phyloP scores from a whole-genome alignment of 2,113 vertebrate species.

The Podarcis cretensis region DNA sequence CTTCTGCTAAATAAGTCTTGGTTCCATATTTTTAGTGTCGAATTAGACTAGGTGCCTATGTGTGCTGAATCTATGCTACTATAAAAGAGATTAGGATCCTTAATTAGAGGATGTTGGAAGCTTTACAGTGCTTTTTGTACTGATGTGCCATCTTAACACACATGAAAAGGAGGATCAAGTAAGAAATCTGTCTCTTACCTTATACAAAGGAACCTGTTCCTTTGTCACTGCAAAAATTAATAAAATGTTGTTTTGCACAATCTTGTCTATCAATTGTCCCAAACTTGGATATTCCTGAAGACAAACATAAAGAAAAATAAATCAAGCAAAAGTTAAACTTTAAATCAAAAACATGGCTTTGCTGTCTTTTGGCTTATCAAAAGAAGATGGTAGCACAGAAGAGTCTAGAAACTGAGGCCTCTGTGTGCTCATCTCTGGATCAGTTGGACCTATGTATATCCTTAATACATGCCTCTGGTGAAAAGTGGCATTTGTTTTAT shows the following conservation, averaged over 20 bases:
- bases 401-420: background rate
- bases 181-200: constrained; percentile 78
- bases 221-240: constrained; percentile 95
- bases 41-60: constrained; percentile 26
- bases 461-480: too few species aligned
- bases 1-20: constrained; percentile 3
- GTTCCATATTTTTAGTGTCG: constrained; percentile 33
- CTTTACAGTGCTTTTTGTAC: background rate
- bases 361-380: background rate
- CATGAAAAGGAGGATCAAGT: background rate
- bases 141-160: background rate
- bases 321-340: background rate
- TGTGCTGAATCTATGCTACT: background rate
- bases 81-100: background rate
- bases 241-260: constrained; percentile 94
- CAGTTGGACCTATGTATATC: background rate
- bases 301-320: constrained; percentile 41
- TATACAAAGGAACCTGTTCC: constrained; percentile 83
- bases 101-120: background rate
- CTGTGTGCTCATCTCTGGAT: background rate
- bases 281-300: constrained; percentile 95
- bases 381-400: background rate
- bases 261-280: constrained; percentile 94
- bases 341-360: background rate
- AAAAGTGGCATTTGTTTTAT: background rate